Base-by-base conservation (phyloP, 2,797 vertebrate species). In the Hyperoplus lanceolatus region DNA sequence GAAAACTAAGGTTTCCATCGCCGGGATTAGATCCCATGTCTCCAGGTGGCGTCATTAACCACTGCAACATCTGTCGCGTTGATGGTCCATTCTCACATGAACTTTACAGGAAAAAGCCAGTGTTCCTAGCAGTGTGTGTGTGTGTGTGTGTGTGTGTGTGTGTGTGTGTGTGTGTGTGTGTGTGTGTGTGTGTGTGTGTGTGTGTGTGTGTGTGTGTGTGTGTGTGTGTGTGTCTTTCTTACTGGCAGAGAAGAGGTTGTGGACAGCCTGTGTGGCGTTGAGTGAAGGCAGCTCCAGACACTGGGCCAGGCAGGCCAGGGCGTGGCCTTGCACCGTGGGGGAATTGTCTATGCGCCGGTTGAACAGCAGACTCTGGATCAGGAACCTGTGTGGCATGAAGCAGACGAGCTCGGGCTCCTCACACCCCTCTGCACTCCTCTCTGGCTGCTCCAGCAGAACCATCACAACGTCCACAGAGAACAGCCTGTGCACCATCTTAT, bases 391-490 rank as follows among this genome's bases (percentile, higher is more conserved):
- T 0, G 95, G 85, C 4, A 98, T 85, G 65, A 96, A 96, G 41
- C 50, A 70, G 21, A 93, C 87, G 0, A 94, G 90, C 12, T 97
- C 96, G 0, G 75, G 64, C 7, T 95, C 87, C 51, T 94, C 43
- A 6, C 92, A 83, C 6, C 71, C 84, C 4, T 94, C 94, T 0
- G 7, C 10, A 0, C 18, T 89, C 73, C 96, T 94, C 90, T 98
- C 97, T 0, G 95, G 95, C 65, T 96, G 84, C 53, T 96, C 95
- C 90, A 99, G 82, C 57, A 99, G 89, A 75, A 96, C 96, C 87
- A 98, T 94, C 13, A 91, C 96, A 16, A 97, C 96, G 8, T 99
- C 97, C 51, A 99, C 93, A 4, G 97, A 96, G 83, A 99, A 98
- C 70, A 98, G 94, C 11, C 98, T 93, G 77, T 95, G 94, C 39